Evolutionary conservation across 92 coral and sea anemone species (phyloP), one percentile per base, ranked within the genome.

Genomic region (Palythoa heliodiscus): DNA sequence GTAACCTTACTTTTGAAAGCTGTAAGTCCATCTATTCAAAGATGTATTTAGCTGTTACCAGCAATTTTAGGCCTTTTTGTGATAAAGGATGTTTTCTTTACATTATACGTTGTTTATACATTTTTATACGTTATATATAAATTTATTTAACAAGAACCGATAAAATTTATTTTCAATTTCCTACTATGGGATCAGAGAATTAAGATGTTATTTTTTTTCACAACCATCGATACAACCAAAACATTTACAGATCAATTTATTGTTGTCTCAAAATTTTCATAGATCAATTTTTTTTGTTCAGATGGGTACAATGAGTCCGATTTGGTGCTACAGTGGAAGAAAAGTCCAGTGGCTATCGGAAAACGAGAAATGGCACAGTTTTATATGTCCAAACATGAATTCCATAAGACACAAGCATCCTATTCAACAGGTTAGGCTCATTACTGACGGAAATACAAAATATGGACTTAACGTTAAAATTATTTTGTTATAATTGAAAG

Each of bases 1-100:
- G 93, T 38, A 86, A 91, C 76, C 75, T 91, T 38, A 84, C 92
- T 9, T 54, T 91, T 43, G 92, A 88, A 60, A 91, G 93, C 89
- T 91, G 93, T 91, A 86, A 88, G 93, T 88, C 16, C 6, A 69
- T 11, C 12, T 24, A 5, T 57, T 43, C 48, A 43, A 43, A 43
- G 8, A 43, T 43, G 3, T 43, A 43, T 43, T 43, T 43, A 43
- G 48, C 48, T 43, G 5, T 4, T 43, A 43, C 8, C 48, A 43
- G 8, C 48, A 43, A 29, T 29, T 29, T 29, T 29, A 29, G 35
- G 35, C 35, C 35, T 29, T 29, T 29, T 29, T 29, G 35, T 29
- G 35, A 29, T 29, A 29, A 29, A 29, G 35, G 35, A 29, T 29
- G 35, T 29, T 29, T 29, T 29, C 35, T 29, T 29, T 29, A 29